Percentiles rank a stretch among this genome's conserved stretches.
These are phyloP conservation scores for Emydocephalus ijimae DNA, from an alignment of 2,113 vertebrate species.

Conservation along the genomic window DNA sequence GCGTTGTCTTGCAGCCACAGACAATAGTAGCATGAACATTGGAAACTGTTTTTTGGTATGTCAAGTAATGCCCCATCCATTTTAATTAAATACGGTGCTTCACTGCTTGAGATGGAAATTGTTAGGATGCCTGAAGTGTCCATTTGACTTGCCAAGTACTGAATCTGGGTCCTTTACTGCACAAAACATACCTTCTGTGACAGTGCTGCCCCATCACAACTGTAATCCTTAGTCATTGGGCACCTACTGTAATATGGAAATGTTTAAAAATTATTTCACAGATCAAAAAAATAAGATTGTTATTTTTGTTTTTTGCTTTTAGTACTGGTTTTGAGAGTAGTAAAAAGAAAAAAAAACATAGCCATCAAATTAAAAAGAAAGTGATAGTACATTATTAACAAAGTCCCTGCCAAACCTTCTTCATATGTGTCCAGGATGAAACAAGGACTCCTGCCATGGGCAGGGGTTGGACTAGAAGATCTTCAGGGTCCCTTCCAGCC, in stretches of 20 bases:
- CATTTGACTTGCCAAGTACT: not conserved
- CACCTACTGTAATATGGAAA: not conserved
- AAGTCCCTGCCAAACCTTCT: not conserved
- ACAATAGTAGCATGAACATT: not conserved
- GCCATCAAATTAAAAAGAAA: not conserved
- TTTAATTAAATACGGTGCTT: not conserved
- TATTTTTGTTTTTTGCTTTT: not conserved
- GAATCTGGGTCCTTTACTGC: not conserved
- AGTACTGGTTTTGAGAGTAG: not conserved
- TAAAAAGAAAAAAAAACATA: not conserved
- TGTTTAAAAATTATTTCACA: not conserved
- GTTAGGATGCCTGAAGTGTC: not conserved
- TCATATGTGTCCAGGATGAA: not conserved
- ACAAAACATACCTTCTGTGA: not conserved
- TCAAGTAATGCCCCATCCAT: not conserved
- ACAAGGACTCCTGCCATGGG: not conserved
- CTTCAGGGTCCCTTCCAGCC: too few relatives aligned
- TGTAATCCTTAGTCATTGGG: not conserved
- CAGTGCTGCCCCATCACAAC: not conserved
- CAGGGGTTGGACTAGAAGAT: not conserved
- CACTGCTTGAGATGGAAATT: not conserved
- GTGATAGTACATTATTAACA: not conserved
- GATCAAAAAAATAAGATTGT: not conserved
- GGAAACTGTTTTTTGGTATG: not conserved
- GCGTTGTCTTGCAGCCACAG: fast-evolving